Percentiles rank a stretch among this genome's conserved stretches.
Conservation (phyloP, 2,797 vertebrate genomes). For the Lacerta agilis region DNA sequence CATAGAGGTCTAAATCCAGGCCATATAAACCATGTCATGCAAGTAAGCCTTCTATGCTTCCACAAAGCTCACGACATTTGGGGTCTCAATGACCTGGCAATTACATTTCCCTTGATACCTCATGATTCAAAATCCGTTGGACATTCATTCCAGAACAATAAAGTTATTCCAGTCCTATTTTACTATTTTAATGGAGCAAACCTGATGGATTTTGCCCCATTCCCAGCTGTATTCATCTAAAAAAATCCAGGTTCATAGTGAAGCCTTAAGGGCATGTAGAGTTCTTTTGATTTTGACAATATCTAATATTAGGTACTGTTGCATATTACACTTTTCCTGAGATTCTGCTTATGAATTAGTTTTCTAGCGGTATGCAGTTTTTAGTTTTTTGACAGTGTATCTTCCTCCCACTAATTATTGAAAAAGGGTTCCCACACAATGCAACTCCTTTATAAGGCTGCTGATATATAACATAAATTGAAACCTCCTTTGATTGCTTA, state of each 20-base stretch:
- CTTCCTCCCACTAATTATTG: background rate
- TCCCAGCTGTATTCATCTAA: background rate
- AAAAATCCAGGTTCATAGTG: background rate
- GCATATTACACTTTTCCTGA: background rate
- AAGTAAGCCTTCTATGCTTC: background rate
- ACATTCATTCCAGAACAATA: background rate
- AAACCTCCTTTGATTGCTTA: constrained; percentile 10
- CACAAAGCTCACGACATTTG: background rate
- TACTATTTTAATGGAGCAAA: background rate
- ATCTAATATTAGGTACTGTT: background rate
- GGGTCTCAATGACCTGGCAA: background rate
- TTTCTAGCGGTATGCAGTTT: background rate
- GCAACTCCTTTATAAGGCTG: background rate
- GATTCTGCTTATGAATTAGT: background rate
- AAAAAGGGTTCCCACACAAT: background rate
- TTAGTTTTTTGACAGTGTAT: background rate
- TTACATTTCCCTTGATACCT: background rate
- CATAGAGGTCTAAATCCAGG: background rate
- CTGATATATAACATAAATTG: background rate
- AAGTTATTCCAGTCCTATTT: background rate
- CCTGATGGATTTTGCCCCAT: background rate
- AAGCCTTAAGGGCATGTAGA: background rate
- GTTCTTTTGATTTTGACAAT: background rate
- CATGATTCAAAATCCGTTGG: background rate
- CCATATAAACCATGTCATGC: background rate